Evolutionary conservation across 2,113 vertebrate species (phyloP), one percentile per base, ranked within the genome.

Genomic region (Emydocephalus ijimae): DNA sequence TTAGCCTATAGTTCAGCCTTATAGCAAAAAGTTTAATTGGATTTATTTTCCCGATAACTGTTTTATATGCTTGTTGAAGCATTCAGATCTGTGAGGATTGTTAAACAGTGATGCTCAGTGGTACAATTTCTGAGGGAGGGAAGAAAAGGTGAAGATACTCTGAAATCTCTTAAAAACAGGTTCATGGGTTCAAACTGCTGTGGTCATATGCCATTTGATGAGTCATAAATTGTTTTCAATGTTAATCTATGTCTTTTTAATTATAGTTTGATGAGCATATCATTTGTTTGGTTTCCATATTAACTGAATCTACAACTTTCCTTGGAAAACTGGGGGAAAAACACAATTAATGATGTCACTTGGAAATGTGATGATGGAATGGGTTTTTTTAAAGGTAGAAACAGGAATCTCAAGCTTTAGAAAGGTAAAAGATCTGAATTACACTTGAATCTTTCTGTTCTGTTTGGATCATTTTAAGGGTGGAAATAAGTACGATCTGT

Each of bases 1-100:
- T 18, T 15, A 89, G 29, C 15, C 55, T 52, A 43, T 34, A 61
- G 24, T 85, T 85, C 18, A 88, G 55, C 12, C 90, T 50, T 12
- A 52, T 43, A 57, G 88, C 34, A 86, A 89, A 92, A 89, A 87
- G 34, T 69, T 85, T 64, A 91, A 93, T 89, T 64, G 90, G 87
- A 64, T 91, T 91, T 93, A 64, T 92, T 86, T 55, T 86, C 69
- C 86, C 56, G 90, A 92, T 26, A 86, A 74, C 87, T 34, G 24
- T 56, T 69, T 91, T 85, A 39, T 61, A 57, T 74, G 61, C 9
- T 15, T 54, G n/a, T 34, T 61, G 87, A 24, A 91, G 55, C 61
- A 6, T 91, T 85, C 48, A 29, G 45, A n/a, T 91, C 89, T 89
- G 55, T 15, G 26, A 56, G 90, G 87, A 57, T 43, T 85, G 50